phyloP scores from a whole-genome alignment of 1,140 invertebrate genomes.

The Drosophila lacertosa region DNA sequence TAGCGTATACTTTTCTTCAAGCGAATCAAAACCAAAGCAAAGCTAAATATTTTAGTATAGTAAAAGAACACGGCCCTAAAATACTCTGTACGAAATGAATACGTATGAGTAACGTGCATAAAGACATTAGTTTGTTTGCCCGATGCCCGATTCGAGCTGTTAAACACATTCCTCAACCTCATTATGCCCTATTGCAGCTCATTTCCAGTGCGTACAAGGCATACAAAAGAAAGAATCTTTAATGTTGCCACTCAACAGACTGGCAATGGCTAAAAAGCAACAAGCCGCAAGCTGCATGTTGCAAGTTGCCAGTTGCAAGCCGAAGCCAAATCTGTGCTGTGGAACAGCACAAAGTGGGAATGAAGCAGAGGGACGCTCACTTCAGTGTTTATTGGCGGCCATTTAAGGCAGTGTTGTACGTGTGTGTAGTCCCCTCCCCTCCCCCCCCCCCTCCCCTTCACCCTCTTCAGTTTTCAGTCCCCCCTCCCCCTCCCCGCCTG shows the following conservation, averaged over 20 bases:
- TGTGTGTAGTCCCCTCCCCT: constrained; percentile 26
- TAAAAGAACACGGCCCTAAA: not conserved
- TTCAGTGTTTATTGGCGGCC: constrained; percentile 73
- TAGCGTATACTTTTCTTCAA: constrained; percentile 59
- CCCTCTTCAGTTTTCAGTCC: too few species aligned
- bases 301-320: constrained; percentile 28
- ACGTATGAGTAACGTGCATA: too few species aligned
- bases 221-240: constrained; percentile 53
- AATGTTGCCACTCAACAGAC: constrained; percentile 60
- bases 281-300: constrained; percentile 4
- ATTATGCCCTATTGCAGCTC: not conserved
- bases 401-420: constrained; percentile 45
- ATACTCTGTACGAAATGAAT: not conserved
- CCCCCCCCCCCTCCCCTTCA: too few species aligned
- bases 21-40: constrained; percentile 33
- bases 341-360: constrained; percentile 38
- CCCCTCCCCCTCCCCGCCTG: not conserved
- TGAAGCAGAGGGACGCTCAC: constrained; percentile 32
- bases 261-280: constrained; percentile 36
- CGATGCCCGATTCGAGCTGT: too few species aligned
- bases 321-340: constrained; percentile 4
- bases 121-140: too few species aligned
- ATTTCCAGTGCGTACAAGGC: not conserved
- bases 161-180: not conserved
- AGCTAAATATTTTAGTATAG: constrained; percentile 7